Evolutionary conservation across 2,797 vertebrate genomes (phyloP), one percentile per base, ranked within the genome.

Genomic region (Synanceia verrucosa): DNA sequence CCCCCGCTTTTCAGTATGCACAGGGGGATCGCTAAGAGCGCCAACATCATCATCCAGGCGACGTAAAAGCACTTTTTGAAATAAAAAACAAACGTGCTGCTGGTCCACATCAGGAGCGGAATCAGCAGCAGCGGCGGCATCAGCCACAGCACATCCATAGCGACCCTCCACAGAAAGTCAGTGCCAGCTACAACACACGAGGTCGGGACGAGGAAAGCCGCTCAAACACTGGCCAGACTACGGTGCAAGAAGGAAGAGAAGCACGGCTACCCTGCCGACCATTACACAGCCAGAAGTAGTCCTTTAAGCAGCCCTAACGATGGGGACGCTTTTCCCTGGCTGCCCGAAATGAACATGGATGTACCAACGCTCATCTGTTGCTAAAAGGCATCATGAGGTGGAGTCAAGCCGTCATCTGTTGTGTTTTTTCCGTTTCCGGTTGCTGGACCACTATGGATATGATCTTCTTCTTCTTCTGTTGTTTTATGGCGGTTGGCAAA

Each of bases 1-100:
- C 97, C 97, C 21, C 96, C 95, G 93, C 96, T 95, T 76, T 95
- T 93, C 81, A 97, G 90, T 16, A 97, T 70, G 57, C 95, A 96
- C 69, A 95, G 48, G 1, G 88, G 94, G 7, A 90, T 93, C 2
- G 94, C 93, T 1, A 94, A 0, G 58, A 95, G 18, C n/a, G 83
- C 88, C 75, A 98, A 82, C 39, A 0, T 73, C 76, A 92, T 74
- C 86, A 97, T 74, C 89, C 94, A 98, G 3, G 95, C 92, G 29
- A 89, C 69, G 87, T 98, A 99, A 59, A 94, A 93, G 62, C 77
- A 77, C 88, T 97, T 86, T 81, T 95, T 97, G 85, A 95, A 93
- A 80, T 93, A 94, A 79, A 96, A 97, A 18, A 90, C 90, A 53
- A 94, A 95, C 9, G 95, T 71, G 88, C 90, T 94, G 93, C 95